Base-by-base conservation (phyloP, 1,140 invertebrate species). In the Eulimnadia texana region DNA sequence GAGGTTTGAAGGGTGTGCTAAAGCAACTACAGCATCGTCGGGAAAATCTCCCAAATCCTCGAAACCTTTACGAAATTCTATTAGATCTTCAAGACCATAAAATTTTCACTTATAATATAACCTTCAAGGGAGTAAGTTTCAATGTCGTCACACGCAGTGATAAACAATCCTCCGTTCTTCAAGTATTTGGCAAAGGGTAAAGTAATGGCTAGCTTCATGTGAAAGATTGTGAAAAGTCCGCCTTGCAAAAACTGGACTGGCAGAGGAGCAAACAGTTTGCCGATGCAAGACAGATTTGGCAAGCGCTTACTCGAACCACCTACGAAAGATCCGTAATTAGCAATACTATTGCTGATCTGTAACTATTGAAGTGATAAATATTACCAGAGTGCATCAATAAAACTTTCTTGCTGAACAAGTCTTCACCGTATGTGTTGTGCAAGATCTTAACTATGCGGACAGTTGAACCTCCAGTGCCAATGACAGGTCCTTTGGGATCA, bases 391-490 rank as follows among this genome's bases (percentile, higher is more conserved):
- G 74, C 23, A 77, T 73, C n/a, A 78, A 60, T 3, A 77, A 63
- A 1, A 75, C 68, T 60, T 68, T 68, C 59, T 66, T 67, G 0
- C 65, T 27, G 62, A 62, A 71, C 50, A 77, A 27, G 20, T 54
- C n/a, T 20, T 61, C 28, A 3, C n/a, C 51, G 53, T 29, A 61
- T 23, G 24, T 28, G 3, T 20, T 67, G 61, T 27, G 66, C 59
- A 19, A 77, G 56, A 49, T 69, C 69, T 53, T 69, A 66, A 55
- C n/a, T n/a, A n/a, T n/a, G n/a, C n/a, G n/a, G n/a, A 76, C 66
- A 9, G 73, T 76, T 1, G 76, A 73, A 2, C 75, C 75, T 49
- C 76, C 76, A 70, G 71, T 74, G n/a, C 74, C 74, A 75, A 64
- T 20, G 6, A 47, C 52, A 56, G 66, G 62, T 11, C 72, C 73